Evolutionary conservation across 2,113 vertebrate genomes (phyloP).

Genomic region (Crotalus helleri): DNA sequence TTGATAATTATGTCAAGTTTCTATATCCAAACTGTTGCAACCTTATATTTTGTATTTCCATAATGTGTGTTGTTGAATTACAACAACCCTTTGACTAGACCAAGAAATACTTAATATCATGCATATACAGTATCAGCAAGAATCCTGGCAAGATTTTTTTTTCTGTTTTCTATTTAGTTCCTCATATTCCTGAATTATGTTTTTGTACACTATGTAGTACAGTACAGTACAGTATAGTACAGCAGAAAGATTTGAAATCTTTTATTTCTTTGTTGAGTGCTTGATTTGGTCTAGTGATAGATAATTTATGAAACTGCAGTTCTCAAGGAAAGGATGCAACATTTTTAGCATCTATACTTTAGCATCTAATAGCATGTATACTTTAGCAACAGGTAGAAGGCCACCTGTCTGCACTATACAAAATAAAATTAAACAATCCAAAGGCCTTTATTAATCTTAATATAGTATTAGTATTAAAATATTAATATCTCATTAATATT

Average conservation of each 20-base stretch:
- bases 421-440: conserved; percentile 21
- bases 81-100: background rate
- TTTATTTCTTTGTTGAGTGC: background rate
- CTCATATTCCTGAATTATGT: background rate
- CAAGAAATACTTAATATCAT: background rate
- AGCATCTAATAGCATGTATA: background rate
- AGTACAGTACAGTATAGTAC: background rate
- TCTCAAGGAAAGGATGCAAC: background rate
- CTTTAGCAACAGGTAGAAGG: background rate
- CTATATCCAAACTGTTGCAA: background rate
- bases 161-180: background rate
- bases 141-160: background rate
- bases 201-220: background rate
- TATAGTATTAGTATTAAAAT: background rate
- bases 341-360: too few relatives aligned
- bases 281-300: background rate
- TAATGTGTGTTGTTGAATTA: background rate
- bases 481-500: conserved; percentile 15
- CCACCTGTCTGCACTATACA: background rate
- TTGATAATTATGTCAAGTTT: background rate
- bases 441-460: conserved; percentile 18
- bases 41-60: background rate
- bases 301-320: background rate
- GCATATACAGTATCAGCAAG: background rate
- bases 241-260: background rate